Evolutionary conservation across 2,113 vertebrate species (phyloP).

Genomic region (Trachemys scripta): DNA sequence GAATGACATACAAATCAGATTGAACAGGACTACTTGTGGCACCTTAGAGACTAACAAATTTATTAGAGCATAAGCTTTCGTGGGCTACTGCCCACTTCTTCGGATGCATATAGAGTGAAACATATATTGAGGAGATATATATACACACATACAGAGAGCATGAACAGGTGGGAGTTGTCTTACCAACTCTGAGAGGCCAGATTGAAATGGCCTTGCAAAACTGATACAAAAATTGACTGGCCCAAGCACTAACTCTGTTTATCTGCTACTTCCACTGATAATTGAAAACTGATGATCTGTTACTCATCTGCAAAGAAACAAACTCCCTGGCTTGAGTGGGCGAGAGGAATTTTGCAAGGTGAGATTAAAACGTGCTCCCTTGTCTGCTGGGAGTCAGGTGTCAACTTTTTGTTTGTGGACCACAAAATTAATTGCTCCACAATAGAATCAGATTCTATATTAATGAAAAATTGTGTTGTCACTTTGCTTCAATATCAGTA

Average conservation of each 20-base stretch:
- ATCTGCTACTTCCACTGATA: conserved; percentile 27
- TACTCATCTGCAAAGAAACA: conserved; percentile 40
- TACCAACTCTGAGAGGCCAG: neutral
- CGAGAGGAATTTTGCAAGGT: conserved; percentile 38
- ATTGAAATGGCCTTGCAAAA: neutral
- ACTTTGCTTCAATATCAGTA: neutral
- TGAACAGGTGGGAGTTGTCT: no score
- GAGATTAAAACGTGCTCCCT: conserved; percentile 28
- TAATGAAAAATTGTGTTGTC: conserved; percentile 20
- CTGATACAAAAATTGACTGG: neutral
- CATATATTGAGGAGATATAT: no score
- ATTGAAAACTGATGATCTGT: conserved; percentile 45
- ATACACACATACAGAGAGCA: no score
- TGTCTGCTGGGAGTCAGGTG: conserved; percentile 20
- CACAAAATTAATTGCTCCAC: conserved; percentile 54
- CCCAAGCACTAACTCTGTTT: neutral
- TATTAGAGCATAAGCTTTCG: no score
- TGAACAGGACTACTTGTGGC: neutral
- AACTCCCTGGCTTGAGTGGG: conserved; percentile 4
- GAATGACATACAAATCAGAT: neutral
- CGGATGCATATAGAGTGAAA: no score
- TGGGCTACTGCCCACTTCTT: no score
- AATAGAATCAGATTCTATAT: conserved; percentile 41
- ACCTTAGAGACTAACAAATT: no score
- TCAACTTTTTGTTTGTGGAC: conserved; percentile 40